phyloP scores from a whole-genome alignment of 2,113 vertebrate genomes.

The Protomyctophum bolini region DNA sequence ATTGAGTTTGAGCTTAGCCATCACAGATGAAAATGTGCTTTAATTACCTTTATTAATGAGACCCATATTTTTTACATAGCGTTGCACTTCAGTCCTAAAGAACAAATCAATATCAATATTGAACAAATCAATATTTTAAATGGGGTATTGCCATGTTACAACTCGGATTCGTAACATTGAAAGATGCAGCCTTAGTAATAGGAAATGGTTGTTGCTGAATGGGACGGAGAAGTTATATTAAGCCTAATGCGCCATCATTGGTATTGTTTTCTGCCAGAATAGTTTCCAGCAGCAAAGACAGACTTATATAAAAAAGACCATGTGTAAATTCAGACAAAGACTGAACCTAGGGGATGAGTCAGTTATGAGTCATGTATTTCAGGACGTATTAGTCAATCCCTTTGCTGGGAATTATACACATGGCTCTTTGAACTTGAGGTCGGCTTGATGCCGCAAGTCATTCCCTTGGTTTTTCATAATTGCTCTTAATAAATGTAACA shows the following conservation, averaged over 20 bases:
- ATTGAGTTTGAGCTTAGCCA: neutral
- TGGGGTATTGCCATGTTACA: too few species aligned
- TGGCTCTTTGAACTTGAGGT: slow-evolving; percentile 12
- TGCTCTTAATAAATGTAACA: neutral
- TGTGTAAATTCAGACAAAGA: slow-evolving; percentile 33
- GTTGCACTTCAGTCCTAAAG: too few species aligned
- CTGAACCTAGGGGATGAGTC: slow-evolving; percentile 40
- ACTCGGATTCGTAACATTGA: neutral
- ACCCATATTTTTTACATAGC: too few species aligned
- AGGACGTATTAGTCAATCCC: slow-evolving; percentile 53
- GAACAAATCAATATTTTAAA: too few species aligned
- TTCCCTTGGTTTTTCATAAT: neutral
- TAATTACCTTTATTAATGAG: too few species aligned
- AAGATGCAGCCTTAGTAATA: neutral
- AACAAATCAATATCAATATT: neutral
- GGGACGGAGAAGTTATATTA: too few species aligned
- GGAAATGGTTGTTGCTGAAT: too few species aligned
- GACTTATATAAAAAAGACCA: neutral
- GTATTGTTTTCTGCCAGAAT: too few species aligned
- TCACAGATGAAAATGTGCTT: neutral
- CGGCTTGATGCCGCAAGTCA: neutral
- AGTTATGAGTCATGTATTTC: slow-evolving; percentile 50
- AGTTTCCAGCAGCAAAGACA: too few species aligned
- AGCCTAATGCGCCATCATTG: too few species aligned
- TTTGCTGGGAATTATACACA: slow-evolving; percentile 54